Evolutionary conservation across 2,113 vertebrate species (phyloP).

Genomic region (Cephalopholis sonnerati): DNA sequence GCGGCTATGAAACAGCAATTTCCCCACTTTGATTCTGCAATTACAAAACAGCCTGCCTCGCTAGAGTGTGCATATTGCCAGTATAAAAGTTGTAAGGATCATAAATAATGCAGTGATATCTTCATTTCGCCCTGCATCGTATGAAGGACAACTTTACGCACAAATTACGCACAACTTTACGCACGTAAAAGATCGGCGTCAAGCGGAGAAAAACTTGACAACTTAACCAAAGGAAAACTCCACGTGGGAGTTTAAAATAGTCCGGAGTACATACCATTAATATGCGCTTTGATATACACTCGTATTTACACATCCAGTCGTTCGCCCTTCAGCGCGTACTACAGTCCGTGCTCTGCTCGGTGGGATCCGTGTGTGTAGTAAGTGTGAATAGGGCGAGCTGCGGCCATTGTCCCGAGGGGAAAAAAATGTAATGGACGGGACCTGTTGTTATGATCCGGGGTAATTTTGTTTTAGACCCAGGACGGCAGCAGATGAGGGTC

Average conservation of each 20-base stretch:
- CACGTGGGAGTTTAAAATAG: conserved; percentile 52
- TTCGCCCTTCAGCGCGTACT: conserved; percentile 36
- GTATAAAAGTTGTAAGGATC: conserved; percentile 68
- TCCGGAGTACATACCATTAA: conserved; percentile 46
- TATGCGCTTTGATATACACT: conserved; percentile 48
- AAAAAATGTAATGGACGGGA: conserved; percentile 77
- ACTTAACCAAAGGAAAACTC: conserved; percentile 39
- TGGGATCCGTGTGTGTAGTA: conserved; percentile 63
- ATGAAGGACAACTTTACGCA: conserved; percentile 55
- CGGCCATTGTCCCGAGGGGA: conserved; percentile 68
- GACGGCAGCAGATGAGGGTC: conserved; percentile 80
- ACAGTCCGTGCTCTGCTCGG: conserved; percentile 52
- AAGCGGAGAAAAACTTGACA: conserved; percentile 29
- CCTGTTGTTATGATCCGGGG: conserved; percentile 83
- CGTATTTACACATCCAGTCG: conserved; percentile 70
- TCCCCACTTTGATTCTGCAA: conserved; percentile 50
- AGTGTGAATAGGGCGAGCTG: conserved; percentile 63
- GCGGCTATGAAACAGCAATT: conserved; percentile 57
- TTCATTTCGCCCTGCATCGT: conserved; percentile 57
- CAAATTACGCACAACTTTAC: conserved; percentile 59
- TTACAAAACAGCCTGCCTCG: conserved; percentile 58
- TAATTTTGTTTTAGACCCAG: conserved; percentile 77
- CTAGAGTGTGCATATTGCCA: conserved; percentile 49
- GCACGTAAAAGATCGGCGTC: conserved; percentile 39
- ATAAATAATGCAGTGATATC: conserved; percentile 77